Conservation (phyloP, 2,797 vertebrate genomes). For the Tiaroga cobitis region DNA sequence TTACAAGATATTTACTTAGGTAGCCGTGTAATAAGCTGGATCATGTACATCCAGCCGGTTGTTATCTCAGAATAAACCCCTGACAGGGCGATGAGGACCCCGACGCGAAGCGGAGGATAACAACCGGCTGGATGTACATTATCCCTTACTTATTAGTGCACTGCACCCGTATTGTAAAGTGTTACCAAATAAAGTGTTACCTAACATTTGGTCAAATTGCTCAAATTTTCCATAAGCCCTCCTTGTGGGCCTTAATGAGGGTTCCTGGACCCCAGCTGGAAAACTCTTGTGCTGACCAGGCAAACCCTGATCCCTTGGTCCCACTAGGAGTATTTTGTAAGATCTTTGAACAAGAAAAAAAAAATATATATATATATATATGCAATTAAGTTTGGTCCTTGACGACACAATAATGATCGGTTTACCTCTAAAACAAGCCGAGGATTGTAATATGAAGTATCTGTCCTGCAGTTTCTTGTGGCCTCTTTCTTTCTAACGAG, state of each 20-base stretch:
- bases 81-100: no score
- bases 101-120: no score
- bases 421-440: slow-evolving; percentile 15
- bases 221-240: not conserved
- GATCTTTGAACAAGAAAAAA: not conserved
- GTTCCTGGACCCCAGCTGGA: not conserved
- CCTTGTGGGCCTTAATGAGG: not conserved
- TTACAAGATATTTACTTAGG: no score
- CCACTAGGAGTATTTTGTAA: not conserved
- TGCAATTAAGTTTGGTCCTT: not conserved
- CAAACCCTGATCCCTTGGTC: not conserved
- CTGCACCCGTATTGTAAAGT: no score
- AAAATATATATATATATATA: no score
- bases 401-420: not conserved
- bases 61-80: no score
- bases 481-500: slow-evolving; percentile 61
- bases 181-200: no score
- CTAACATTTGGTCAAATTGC: no score
- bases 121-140: no score
- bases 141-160: no score
- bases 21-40: no score
- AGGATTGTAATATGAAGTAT: slow-evolving; percentile 25
- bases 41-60: no score
- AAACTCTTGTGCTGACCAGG: not conserved
- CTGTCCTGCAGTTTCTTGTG: slow-evolving; percentile 25